Conservation (phyloP, 2,888 invertebrate genomes). For the Perithous albicinctus region DNA sequence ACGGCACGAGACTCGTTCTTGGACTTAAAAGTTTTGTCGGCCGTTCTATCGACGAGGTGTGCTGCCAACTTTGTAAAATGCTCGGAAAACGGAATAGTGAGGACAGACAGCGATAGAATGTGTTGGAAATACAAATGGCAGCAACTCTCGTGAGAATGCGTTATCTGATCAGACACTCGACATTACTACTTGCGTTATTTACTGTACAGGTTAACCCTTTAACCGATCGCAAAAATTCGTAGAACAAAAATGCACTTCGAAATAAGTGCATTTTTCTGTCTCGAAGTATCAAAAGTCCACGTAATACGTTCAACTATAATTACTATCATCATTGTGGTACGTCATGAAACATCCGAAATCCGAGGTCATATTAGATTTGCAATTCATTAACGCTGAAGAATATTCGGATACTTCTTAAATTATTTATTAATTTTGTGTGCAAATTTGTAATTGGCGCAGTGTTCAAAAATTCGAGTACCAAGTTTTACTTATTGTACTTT, state of each 20-base stretch:
- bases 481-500: too few relatives aligned
- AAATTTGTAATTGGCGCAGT: too few relatives aligned
- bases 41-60: slow-evolving; percentile 46
- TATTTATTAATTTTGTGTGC: too few relatives aligned
- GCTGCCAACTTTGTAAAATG: slow-evolving; percentile 13
- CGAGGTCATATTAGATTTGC: too few relatives aligned
- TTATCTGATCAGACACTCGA: slow-evolving; percentile 34
- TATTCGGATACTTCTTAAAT: too few relatives aligned
- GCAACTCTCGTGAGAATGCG: slow-evolving; percentile 13
- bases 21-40: slow-evolving; percentile 72
- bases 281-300: background rate
- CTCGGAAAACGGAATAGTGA: background rate
- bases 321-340: background rate
- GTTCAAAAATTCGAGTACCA: too few relatives aligned
- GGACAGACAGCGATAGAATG: background rate
- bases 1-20: slow-evolving; percentile 50
- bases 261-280: too few relatives aligned
- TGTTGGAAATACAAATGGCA: background rate
- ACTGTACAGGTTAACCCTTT: background rate
- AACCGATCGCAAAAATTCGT: fast-evolving
- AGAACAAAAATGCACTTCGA: background rate
- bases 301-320: background rate
- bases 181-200: slow-evolving; percentile 29
- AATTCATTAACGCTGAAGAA: too few relatives aligned
- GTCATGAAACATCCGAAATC: too few relatives aligned